Conservation (phyloP, 2,797 vertebrate genomes). For the Microcaecilia unicolor region DNA sequence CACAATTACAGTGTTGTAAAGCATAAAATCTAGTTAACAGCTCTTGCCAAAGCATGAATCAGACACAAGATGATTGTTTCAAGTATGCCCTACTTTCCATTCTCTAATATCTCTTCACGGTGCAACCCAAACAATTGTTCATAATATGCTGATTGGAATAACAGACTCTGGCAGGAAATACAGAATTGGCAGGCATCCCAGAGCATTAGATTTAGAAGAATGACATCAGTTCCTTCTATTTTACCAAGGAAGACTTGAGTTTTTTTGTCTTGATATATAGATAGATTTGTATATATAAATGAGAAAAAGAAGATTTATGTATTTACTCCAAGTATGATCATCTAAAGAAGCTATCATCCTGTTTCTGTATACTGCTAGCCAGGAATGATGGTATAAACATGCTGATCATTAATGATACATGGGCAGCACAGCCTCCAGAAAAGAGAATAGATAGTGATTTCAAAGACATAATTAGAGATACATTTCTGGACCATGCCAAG, state of each 20-base stretch:
- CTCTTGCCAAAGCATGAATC: constrained; percentile 66
- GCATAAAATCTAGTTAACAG: constrained; percentile 53
- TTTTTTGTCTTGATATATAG: background rate
- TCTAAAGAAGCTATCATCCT: constrained; percentile 8
- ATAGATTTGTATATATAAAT: constrained; percentile 24
- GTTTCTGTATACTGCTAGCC: background rate
- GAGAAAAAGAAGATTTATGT: constrained; percentile 1
- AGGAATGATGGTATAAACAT: no score
- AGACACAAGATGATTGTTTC: constrained; percentile 48
- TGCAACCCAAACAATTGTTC: constrained; percentile 61
- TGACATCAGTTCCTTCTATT: constrained; percentile 58
- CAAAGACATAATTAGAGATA: no score
- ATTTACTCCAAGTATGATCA: background rate
- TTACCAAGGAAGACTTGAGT: constrained; percentile 14
- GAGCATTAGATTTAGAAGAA: constrained; percentile 39
- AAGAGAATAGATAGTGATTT: no score
- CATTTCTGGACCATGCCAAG: no score
- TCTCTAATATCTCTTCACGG: constrained; percentile 63
- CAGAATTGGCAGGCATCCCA: constrained; percentile 35
- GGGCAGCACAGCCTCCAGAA: constrained; percentile 9
- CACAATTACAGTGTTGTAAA: constrained; percentile 44
- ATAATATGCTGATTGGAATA: constrained; percentile 52
- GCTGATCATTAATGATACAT: constrained; percentile 1
- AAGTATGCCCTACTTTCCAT: constrained; percentile 63
- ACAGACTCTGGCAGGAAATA: constrained; percentile 57